Evolutionary conservation across 2,113 vertebrate genomes (phyloP).

Genomic region (Mohoua ochrocephala): DNA sequence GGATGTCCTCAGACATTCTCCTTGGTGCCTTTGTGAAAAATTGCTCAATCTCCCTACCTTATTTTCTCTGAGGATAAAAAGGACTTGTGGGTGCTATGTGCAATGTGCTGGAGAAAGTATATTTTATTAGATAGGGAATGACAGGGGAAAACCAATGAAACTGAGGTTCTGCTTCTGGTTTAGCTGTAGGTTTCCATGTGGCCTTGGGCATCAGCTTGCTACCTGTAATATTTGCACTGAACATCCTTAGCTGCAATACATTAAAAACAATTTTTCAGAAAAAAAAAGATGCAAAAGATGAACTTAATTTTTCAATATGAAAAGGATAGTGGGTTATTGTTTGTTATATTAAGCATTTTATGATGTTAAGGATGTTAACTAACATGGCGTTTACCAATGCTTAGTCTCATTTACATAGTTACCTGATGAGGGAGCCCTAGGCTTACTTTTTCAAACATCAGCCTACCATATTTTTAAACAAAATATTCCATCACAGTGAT

Average conservation of each 20-base stretch:
- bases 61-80: not conserved
- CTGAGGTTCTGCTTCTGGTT: not conserved
- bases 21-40: not conserved
- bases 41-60: not conserved
- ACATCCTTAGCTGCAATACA: not conserved
- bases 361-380: not conserved
- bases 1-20: not conserved
- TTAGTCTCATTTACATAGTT: not conserved
- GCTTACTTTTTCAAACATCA: not conserved
- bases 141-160: not conserved
- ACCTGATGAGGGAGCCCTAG: conserved; percentile 51
- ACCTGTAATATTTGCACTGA: not conserved
- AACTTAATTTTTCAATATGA: not conserved
- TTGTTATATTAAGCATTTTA: not conserved
- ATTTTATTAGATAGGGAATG: not conserved
- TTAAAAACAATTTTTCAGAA: not conserved
- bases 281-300: not conserved
- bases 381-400: not conserved
- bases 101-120: not conserved
- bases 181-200: not conserved
- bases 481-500: not conserved
- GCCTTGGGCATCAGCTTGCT: not conserved
- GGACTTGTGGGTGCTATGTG: not conserved
- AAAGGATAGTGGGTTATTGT: not conserved
- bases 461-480: not conserved